Base-by-base conservation (phyloP, 2,888 invertebrate species). In the Euzophera pinguis region DNA sequence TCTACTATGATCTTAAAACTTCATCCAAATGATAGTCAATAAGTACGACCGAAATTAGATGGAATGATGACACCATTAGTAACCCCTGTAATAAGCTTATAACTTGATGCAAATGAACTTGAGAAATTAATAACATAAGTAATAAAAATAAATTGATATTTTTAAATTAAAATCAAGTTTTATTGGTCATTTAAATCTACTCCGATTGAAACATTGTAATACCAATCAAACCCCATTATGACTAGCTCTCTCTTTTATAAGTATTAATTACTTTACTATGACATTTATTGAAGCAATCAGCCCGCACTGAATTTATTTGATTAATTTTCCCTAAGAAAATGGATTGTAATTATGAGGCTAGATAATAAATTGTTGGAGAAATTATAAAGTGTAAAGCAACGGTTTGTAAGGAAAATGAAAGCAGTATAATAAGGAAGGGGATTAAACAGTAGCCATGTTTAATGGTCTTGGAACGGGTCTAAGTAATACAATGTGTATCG, bases 351-450 rank as follows among this genome's bases (percentile, higher is more conserved):
- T 65, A 68, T 60, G 58, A 47, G 56, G 60, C 55, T 61, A 29
- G 59, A 56, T 55, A 60, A 64, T 69, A 64, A 68, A 69, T 71
- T 66, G 63, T 57, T 45, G 34, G 56, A 58, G 53, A 63, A 65
- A 67, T 65, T 65, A 62, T 58, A 42, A 53, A 58, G 61, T 67
- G 58, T 61, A 62, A 63, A 61, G 60, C 64, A 59, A 66, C 54
- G 47, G 60, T 59, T 65, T 58, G 55, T 65, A 59, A 63, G 65
- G 72, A 77, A 74, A 79, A 65, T 53, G 76, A 79, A 76, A 79
- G 78, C 69, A 61, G 64, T 58, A 55, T 75, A 73, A 78, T 78
- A 77, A 77, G 78, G 79, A 78, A 78, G 71, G 64, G 59, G 55
- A 71, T 71, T 68, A 65, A 69, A 74, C 71, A 68, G 75, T 69